These are phyloP conservation scores for Polypedilum pembai DNA, from an alignment of 1,140 invertebrate genomes.

Conservation along the genomic window DNA sequence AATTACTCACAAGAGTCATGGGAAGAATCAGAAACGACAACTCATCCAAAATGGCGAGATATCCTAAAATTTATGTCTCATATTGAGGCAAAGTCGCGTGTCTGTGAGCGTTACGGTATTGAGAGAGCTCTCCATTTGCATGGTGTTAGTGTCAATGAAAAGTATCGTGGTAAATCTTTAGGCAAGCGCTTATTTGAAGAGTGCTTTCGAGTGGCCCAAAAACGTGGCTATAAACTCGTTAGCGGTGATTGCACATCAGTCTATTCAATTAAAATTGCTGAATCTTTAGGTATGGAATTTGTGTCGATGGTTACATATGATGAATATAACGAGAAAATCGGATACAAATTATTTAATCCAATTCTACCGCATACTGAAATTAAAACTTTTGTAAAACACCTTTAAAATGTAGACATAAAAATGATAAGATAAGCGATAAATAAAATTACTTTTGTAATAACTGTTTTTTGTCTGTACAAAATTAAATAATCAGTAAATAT, in stretches of 20 bases:
- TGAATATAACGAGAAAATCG: constrained; percentile 31
- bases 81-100: constrained; percentile 31
- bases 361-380: constrained; percentile 30
- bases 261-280: constrained; percentile 31
- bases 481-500: no score
- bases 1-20: constrained; percentile 31
- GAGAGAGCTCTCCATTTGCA: constrained; percentile 31
- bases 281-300: constrained; percentile 31
- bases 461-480: no score
- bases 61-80: constrained; percentile 31
- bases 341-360: constrained; percentile 31
- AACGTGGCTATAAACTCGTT: constrained; percentile 30
- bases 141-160: constrained; percentile 31
- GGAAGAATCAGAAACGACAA: constrained; percentile 29
- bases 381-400: constrained; percentile 30
- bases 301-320: constrained; percentile 30
- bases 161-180: constrained; percentile 30
- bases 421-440: no score
- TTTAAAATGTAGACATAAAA: background rate
- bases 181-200: constrained; percentile 30
- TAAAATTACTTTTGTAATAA: no score
- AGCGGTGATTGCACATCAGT: constrained; percentile 32
- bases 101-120: constrained; percentile 31
- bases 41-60: constrained; percentile 31
- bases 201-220: constrained; percentile 14